phyloP scores from a whole-genome alignment of 2,113 vertebrate genomes.

The Chauna torquata region DNA sequence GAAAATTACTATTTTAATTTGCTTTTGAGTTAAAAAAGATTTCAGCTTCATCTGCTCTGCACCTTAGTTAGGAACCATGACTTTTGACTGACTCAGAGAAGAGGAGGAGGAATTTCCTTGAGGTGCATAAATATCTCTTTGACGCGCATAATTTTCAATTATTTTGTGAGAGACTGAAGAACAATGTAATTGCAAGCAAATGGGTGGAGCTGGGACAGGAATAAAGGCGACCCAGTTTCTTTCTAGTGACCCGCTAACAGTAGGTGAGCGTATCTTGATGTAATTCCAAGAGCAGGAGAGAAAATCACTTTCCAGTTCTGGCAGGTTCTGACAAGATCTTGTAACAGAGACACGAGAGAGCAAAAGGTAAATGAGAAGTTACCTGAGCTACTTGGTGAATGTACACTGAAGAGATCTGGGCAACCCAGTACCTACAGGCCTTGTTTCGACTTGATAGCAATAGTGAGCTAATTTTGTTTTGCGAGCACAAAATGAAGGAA shows the following conservation, averaged over 20 bases:
- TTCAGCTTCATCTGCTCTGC: not conserved
- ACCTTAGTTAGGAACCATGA: not conserved
- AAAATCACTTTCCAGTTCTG: not conserved
- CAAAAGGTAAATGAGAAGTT: not conserved
- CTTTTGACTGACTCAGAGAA: not conserved
- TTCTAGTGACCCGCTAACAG: not conserved
- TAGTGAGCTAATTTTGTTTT: not conserved
- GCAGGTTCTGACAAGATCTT: not conserved
- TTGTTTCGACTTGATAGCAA: not conserved
- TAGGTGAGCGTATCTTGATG: not conserved
- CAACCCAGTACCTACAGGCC: not conserved
- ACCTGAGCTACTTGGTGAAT: not conserved
- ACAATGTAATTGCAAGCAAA: not conserved
- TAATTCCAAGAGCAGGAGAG: not conserved
- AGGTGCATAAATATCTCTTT: not conserved
- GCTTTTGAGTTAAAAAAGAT: not conserved
- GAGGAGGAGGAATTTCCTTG: not conserved
- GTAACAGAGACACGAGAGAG: not conserved
- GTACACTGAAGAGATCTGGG: not conserved
- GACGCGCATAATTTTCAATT: not conserved
- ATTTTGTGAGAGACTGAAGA: not conserved
- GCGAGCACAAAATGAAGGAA: not conserved
- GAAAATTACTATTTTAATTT: not conserved
- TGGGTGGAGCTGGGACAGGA: not conserved
- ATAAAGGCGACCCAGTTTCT: not conserved